These are phyloP conservation scores for Caerostris darwini DNA, from an alignment of 1,140 invertebrate genomes.

Conservation along the genomic window DNA sequence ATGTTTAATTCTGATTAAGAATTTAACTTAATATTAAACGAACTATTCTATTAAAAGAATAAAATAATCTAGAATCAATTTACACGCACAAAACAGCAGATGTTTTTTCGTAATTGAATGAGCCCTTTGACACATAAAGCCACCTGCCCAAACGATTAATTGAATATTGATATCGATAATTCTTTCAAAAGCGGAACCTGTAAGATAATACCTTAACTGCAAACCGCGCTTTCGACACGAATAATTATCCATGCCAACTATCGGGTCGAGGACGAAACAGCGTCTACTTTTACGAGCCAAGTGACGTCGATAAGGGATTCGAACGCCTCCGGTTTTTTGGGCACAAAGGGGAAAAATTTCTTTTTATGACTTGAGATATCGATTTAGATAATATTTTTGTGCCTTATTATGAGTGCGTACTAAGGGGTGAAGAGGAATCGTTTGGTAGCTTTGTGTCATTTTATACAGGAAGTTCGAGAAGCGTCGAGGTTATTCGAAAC, in stretches of 20 bases:
- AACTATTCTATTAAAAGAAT: too few species aligned
- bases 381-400: constrained; percentile 72
- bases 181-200: neutral
- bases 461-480: neutral
- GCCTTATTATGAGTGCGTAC: constrained; percentile 4
- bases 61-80: too few species aligned
- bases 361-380: constrained; percentile 71
- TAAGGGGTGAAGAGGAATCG: neutral
- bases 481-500: neutral
- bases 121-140: neutral
- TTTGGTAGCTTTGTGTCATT: constrained; percentile 1
- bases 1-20: too few species aligned
- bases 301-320: constrained; percentile 43
- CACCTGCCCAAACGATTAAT: neutral
- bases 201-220: neutral
- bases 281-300: constrained; percentile 52
- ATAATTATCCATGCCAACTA: constrained; percentile 51
- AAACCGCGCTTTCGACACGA: neutral
- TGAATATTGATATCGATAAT: neutral
- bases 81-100: too few species aligned
- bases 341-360: constrained; percentile 53
- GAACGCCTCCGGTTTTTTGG: constrained; percentile 44
- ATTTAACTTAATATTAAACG: too few species aligned
- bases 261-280: neutral
- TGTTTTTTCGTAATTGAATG: neutral